Conservation (phyloP, 2,113 vertebrate genomes). For the Erythrocercus mccallii region DNA sequence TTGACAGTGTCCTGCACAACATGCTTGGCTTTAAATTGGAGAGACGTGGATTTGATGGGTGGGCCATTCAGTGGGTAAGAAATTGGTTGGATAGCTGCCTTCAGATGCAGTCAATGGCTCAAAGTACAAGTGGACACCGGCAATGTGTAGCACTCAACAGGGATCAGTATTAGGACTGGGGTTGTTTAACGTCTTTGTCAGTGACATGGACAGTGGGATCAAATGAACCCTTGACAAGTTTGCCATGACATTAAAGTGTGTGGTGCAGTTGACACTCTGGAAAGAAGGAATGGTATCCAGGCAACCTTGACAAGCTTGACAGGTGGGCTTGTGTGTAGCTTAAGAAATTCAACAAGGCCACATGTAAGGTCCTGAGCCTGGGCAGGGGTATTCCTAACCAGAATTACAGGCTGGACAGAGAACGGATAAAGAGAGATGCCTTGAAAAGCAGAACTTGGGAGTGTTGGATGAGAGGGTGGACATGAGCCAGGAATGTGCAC, state of each 20-base stretch:
- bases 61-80: background rate
- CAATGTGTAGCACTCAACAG: fast-evolving
- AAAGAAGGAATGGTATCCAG: background rate
- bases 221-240: background rate
- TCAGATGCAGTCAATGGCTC: background rate
- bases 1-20: background rate
- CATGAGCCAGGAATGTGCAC: fast-evolving
- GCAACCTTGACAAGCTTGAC: background rate
- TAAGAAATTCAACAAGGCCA: background rate
- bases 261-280: background rate
- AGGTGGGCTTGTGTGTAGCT: background rate
- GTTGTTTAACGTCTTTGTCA: background rate
- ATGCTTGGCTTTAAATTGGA: too few species aligned
- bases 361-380: background rate
- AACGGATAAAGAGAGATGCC: background rate
- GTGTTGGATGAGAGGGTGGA: background rate
- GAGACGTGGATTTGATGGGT: background rate
- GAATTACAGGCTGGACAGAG: background rate
- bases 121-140: background rate
- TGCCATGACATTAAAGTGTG: background rate
- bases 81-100: background rate
- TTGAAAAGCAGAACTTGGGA: background rate
- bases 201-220: too few species aligned
- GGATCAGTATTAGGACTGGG: background rate
- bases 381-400: background rate